These are phyloP conservation scores for Oscheius myriophilus DNA, from an alignment of 2,888 invertebrate species.

Conservation along the genomic window DNA sequence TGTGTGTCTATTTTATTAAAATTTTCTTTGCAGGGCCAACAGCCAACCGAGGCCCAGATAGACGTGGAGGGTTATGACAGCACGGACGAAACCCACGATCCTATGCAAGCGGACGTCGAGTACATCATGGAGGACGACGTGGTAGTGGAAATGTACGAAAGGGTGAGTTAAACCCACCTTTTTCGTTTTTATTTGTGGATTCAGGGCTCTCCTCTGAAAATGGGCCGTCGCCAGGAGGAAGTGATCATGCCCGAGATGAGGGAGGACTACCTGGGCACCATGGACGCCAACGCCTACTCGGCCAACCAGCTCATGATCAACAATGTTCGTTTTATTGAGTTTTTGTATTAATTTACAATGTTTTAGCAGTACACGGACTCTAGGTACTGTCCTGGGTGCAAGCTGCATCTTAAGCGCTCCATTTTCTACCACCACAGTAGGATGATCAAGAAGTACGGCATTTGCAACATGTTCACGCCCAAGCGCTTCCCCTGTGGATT, in stretches of 20 bases:
- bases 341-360: not conserved
- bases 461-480: conserved; percentile 55
- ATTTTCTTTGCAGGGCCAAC: not conserved
- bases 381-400: conserved; percentile 44
- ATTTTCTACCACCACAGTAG: conserved; percentile 51
- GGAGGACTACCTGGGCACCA: conserved; percentile 15
- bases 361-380: conserved; percentile 15
- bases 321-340: conserved; percentile 13
- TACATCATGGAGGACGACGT: conserved; percentile 28
- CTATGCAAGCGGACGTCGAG: conserved; percentile 21
- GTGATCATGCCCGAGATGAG: conserved; percentile 26
- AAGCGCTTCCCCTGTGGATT: conserved; percentile 52
- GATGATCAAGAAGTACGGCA: conserved; percentile 53
- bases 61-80: conserved; percentile 28
- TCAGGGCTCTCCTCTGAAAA: conserved; percentile 1
- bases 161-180: not conserved
- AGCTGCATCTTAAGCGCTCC: conserved; percentile 40
- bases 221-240: conserved; percentile 8
- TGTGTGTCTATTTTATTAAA: too few relatives aligned
- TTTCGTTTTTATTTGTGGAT: conserved; percentile 3
- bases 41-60: conserved; percentile 13
- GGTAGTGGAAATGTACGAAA: conserved; percentile 21
- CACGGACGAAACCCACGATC: conserved; percentile 11
- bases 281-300: conserved; percentile 18
- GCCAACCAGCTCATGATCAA: conserved; percentile 18